Evolutionary conservation across 2,113 vertebrate genomes (phyloP).

Genomic region (Mus spicilegus): DNA sequence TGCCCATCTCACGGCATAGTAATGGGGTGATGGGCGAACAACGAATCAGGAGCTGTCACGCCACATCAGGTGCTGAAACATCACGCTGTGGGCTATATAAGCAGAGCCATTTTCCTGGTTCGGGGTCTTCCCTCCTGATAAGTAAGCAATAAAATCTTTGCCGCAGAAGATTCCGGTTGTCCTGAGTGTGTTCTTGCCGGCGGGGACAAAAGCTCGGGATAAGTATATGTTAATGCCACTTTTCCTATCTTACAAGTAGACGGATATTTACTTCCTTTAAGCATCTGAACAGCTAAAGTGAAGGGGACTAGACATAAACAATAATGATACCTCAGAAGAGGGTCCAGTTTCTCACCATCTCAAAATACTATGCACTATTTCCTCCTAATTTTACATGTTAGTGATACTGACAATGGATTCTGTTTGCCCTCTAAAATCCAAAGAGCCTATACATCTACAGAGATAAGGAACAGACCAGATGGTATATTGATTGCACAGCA

Average conservation of each 20-base stretch:
- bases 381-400: background rate
- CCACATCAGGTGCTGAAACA: too few species aligned
- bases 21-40: too few species aligned
- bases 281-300: background rate
- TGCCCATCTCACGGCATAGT: too few species aligned
- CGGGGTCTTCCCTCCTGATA: too few species aligned
- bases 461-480: background rate
- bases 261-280: background rate
- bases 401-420: background rate
- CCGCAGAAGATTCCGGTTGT: too few species aligned
- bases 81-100: too few species aligned
- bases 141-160: too few species aligned
- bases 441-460: background rate
- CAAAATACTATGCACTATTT: background rate
- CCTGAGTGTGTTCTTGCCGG: too few species aligned
- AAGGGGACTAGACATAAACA: fast-evolving
- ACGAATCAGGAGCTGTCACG: too few species aligned
- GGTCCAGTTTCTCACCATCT: background rate
- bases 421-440: background rate
- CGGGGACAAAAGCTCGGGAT: too few species aligned
- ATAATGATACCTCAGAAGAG: fast-evolving
- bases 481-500: background rate
- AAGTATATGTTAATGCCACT: background rate
- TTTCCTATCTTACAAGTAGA: background rate
- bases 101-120: too few species aligned